Evolutionary conservation across 2,888 invertebrate genomes (phyloP).

Genomic region (Tupiocoris notatus): DNA sequence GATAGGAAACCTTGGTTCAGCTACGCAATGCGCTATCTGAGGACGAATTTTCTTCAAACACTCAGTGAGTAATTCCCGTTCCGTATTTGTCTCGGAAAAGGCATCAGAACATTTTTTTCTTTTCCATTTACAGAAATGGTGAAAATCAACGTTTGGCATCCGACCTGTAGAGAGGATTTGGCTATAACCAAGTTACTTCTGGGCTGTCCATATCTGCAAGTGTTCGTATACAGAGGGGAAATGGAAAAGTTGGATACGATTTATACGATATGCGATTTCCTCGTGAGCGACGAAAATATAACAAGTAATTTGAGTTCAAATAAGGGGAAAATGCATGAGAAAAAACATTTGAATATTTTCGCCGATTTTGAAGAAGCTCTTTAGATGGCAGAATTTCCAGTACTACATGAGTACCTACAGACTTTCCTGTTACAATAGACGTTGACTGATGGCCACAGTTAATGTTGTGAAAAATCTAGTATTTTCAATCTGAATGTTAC

Average conservation of each 20-base stretch:
- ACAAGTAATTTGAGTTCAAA: neutral
- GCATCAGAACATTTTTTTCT: neutral
- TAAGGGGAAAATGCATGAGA: no score
- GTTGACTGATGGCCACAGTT: no score
- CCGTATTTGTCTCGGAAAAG: neutral
- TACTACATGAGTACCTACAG: no score
- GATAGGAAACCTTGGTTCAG: conserved; percentile 19
- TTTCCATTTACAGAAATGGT: conserved; percentile 11
- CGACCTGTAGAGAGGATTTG: conserved; percentile 7
- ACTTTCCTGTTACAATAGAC: no score
- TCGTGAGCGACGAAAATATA: neutral
- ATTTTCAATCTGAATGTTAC: no score
- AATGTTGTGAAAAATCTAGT: no score
- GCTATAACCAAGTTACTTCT: conserved; percentile 8
- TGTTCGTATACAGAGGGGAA: conserved; percentile 22
- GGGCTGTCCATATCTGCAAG: conserved; percentile 9
- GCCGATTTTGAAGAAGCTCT: no score
- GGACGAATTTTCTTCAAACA: neutral
- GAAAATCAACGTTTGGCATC: conserved; percentile 12
- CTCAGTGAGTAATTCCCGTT: neutral
- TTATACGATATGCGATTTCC: neutral
- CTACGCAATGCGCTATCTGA: neutral
- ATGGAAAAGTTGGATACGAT: conserved; percentile 8
- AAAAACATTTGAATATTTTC: no score
- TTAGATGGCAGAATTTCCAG: no score